Conservation (phyloP, 2,888 invertebrate genomes). For the Mythimna pallens region DNA sequence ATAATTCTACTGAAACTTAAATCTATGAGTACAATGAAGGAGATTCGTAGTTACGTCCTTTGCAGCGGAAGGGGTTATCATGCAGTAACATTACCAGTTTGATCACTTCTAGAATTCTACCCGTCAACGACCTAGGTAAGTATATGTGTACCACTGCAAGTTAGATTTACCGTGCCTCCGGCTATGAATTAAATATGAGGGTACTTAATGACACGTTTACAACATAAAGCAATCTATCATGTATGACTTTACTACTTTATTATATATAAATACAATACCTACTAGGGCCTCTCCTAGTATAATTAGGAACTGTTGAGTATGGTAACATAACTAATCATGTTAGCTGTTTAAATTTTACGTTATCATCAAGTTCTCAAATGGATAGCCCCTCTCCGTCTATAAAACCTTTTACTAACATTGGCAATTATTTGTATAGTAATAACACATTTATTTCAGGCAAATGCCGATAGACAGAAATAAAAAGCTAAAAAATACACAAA, state of each 20-base stretch:
- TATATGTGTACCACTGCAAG: conserved; percentile 15
- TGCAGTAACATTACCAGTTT: neutral
- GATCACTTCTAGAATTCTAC: conserved; percentile 14
- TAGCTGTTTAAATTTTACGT: neutral
- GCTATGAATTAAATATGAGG: conserved; percentile 55
- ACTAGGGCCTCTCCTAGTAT: neutral
- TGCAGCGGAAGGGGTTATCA: neutral
- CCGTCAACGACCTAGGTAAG: neutral
- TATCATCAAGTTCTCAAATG: neutral
- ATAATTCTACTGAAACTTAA: no score
- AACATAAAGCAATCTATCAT: conserved; percentile 50
- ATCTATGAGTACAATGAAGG: no score
- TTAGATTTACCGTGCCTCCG: conserved; percentile 34
- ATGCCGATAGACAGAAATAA: no score
- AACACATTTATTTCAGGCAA: no score
- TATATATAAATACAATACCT: conserved; percentile 28
- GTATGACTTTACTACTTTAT: conserved; percentile 29
- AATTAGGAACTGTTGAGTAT: neutral
- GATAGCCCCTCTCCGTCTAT: no score
- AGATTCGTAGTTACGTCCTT: neutral
- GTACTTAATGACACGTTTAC: conserved; percentile 50
- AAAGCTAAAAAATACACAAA: no score
- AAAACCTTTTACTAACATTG: neutral
- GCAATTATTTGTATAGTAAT: no score
- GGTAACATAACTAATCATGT: neutral